phyloP scores from a whole-genome alignment of 92 coral and sea anemone genomes.

The Epizoanthus ramosus region DNA sequence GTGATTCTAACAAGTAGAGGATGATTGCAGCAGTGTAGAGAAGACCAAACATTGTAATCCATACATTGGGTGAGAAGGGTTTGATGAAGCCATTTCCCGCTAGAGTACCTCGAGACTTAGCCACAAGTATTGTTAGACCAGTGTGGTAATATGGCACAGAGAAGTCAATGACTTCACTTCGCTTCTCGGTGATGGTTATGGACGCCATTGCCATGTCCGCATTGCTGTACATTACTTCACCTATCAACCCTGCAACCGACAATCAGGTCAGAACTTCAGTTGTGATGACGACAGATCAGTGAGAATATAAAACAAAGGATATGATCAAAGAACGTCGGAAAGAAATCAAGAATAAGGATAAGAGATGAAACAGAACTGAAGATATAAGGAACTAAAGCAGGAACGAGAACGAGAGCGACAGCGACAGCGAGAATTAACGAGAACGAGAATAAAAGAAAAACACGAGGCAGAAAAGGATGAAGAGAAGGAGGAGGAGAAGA shows the following conservation, averaged over 20 bases:
- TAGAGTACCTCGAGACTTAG: conserved; percentile 62
- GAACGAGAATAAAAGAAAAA: too few species aligned
- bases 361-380: too few species aligned
- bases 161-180: conserved; percentile 64
- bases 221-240: conserved; percentile 54
- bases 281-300: too few species aligned
- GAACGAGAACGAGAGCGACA: too few species aligned
- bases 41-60: conserved; percentile 59
- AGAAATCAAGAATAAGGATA: too few species aligned
- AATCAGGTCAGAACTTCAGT: too few species aligned
- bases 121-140: conserved; percentile 64
- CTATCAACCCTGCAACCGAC: conserved; percentile 54
- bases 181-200: conserved; percentile 66
- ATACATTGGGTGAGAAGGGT: conserved; percentile 52
- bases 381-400: too few species aligned
- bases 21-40: conserved; percentile 59
- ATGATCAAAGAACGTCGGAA: too few species aligned
- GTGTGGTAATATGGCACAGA: conserved; percentile 67
- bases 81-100: conserved; percentile 66
- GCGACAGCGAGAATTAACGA: too few species aligned
- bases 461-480: too few species aligned
- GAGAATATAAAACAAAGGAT: too few species aligned
- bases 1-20: conserved; percentile 54
- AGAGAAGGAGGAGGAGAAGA: too few species aligned
- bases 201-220: conserved; percentile 75